Conservation (phyloP, 2,888 invertebrate genomes). For the Mesorhabditis sp. region DNA sequence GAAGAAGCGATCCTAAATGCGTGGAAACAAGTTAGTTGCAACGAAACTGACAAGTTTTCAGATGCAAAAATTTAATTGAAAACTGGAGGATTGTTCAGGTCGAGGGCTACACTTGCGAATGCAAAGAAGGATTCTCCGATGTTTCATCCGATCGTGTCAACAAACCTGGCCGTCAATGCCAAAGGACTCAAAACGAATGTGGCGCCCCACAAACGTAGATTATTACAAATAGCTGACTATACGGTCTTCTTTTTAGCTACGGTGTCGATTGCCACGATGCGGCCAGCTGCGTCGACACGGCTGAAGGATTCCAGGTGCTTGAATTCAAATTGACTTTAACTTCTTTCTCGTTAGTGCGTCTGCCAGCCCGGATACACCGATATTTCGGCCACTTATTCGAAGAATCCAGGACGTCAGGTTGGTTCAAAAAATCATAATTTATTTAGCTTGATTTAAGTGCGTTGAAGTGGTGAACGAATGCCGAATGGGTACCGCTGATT, state of each 20-base stretch:
- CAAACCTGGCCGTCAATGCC: conserved; percentile 47
- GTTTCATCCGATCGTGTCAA: conserved; percentile 41
- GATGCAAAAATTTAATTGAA: too few relatives aligned
- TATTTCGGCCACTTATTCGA: conserved; percentile 40
- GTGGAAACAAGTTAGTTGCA: too few relatives aligned
- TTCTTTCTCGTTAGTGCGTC: conserved; percentile 27
- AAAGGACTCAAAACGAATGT: conserved; percentile 49
- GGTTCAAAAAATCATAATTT: not conserved
- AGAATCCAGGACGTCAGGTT: conserved; percentile 45
- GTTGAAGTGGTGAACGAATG: conserved; percentile 49
- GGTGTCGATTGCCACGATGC: conserved; percentile 50
- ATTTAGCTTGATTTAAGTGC: conserved; percentile 21
- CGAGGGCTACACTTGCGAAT: conserved; percentile 48
- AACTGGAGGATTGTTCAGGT: conserved; percentile 13
- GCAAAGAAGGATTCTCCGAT: conserved; percentile 46
- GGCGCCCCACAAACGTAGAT: conserved; percentile 28
- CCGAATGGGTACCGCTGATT: conserved; percentile 69
- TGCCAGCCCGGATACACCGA: conserved; percentile 52
- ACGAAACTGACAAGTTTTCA: too few relatives aligned
- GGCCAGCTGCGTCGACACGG: conserved; percentile 51
- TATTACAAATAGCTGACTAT: not conserved
- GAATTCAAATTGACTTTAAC: not conserved
- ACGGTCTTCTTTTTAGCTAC: conserved; percentile 18
- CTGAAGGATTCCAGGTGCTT: conserved; percentile 39
- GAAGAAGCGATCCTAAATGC: too few relatives aligned